Base-by-base conservation (phyloP, 2,797 vertebrate species). In the Triplophysa yarkandensis region DNA sequence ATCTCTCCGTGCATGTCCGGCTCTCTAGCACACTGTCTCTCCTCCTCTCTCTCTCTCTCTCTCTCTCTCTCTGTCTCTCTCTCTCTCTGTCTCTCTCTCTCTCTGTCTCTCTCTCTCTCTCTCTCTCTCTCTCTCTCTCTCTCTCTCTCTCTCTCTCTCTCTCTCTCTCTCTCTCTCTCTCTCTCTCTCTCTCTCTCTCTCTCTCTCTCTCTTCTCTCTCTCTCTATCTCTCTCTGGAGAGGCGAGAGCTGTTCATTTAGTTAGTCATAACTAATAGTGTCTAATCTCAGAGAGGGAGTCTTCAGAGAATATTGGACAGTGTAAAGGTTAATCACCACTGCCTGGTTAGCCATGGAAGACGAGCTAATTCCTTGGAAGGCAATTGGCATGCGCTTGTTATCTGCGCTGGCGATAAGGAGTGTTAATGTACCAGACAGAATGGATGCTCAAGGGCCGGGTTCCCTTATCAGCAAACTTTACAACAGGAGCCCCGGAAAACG, bases 391-490 rank as follows among this genome's bases (percentile, higher is more conserved):
- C 92, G 90, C 93, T 91, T 87, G 97, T 98, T 99, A 99, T 99
- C 97, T 95, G 95, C 94, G 92, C 92, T 89, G 90, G 93, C 94
- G 97, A 99, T 99, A 98, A 99, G 94, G 90, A 95, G 95, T 96
- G 95, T 96, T 99, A 99, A 99, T 99, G 97, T 96, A 98, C 96
- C 94, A 92, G 97, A 94, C 95, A 97, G 96, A 99, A 98, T 97
- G 95, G 96, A 97, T 94, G 97, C 97, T 99, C 95, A 98, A 99
- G 97, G 97, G 97, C 97, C 95, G 92, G 95, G 96, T 96, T 96
- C 93, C 91, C 96, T 99, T 99, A 99, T 99, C 97, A 95, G 95
- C 94, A 98, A 98, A 98, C 96, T 99, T 99, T 98, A 98, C 97
- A 98, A 97, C 96, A 97, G 95, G 94, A 97, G 96, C 95, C 94